Evolutionary conservation across 2,888 invertebrate genomes (phyloP), one percentile per base, ranked within the genome.

Genomic region (Branchellion lobata): DNA sequence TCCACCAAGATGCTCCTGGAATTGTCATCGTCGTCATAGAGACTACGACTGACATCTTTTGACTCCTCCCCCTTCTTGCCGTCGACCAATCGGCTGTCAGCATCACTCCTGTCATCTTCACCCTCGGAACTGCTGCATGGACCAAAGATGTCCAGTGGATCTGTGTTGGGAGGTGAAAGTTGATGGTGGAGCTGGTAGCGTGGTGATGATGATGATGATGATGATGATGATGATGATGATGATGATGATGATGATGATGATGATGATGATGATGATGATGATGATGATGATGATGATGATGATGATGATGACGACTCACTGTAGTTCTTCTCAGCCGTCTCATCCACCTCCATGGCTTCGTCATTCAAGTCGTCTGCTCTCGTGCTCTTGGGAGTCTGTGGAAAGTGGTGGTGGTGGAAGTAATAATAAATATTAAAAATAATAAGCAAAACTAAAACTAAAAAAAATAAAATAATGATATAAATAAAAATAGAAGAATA

Each of bases 81-180:
- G 72, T 27, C 24, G 21, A 24, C 24, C 24, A 24, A 24, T 57
- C 24, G 21, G 24, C n/a, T 24, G n/a, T 57, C 61, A 57, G 3
- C 21, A n/a, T 57, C 61, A 72, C 36, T 36, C 80, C 94, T 94
- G 82, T 93, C 93, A 34, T 87, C 89, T 79, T 89, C 89, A 21
- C 86, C 86, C 53, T 94, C 94, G 84, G 95, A 95, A 85, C 95
- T 95, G 0, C 96, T 92, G 40, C 93, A 92, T 82, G 94, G 95
- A 40, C 96, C 96, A 89, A 96, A 96, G 85, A 95, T 94, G 84
- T 95, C 94, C 27, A 68, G 51, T 75, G 65, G 61, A 24, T 47
- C n/a, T 53, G 31, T 27, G 36, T 33, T 36, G 34, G 36, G 21
- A 69, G 24, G 11, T 21, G 2, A 53, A 21, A 53, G 76, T 53